Evolutionary conservation across 1,140 invertebrate genomes (phyloP).

Genomic region (Neodiprion virginianus): DNA sequence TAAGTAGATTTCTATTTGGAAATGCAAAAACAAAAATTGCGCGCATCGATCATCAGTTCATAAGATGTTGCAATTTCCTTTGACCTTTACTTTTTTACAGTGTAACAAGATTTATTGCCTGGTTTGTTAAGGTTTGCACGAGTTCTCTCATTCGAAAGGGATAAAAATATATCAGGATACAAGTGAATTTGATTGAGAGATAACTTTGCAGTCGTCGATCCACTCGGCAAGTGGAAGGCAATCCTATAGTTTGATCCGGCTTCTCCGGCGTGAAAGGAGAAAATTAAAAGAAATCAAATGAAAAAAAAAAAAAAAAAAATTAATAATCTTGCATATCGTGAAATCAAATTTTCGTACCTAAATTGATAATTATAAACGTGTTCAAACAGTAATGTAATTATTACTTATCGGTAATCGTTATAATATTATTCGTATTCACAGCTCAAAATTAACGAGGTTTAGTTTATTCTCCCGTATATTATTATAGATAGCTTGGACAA

Average conservation of each 20-base stretch:
- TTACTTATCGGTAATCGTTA: conserved; percentile 3
- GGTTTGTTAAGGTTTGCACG: too few species aligned
- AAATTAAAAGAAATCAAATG: too few species aligned
- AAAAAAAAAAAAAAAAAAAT: neutral
- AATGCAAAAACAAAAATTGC: neutral
- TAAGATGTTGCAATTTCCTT: neutral
- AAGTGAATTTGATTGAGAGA: neutral
- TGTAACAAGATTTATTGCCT: too few species aligned
- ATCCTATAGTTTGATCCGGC: neutral
- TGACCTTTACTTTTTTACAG: too few species aligned
- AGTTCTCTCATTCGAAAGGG: too few species aligned
- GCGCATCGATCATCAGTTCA: neutral
- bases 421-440: conserved; percentile 4
- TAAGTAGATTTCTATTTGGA: neutral
- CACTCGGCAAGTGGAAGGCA: neutral
- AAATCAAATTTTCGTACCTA: neutral
- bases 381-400: neutral
- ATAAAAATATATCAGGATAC: neutral
- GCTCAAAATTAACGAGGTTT: conserved; percentile 5
- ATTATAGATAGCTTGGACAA: neutral
- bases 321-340: neutral
- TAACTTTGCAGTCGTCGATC: neutral
- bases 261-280: neutral
- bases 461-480: neutral
- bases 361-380: neutral